These are phyloP conservation scores for Camptogramma bilineatum DNA, from an alignment of 2,888 invertebrate species.

Conservation along the genomic window DNA sequence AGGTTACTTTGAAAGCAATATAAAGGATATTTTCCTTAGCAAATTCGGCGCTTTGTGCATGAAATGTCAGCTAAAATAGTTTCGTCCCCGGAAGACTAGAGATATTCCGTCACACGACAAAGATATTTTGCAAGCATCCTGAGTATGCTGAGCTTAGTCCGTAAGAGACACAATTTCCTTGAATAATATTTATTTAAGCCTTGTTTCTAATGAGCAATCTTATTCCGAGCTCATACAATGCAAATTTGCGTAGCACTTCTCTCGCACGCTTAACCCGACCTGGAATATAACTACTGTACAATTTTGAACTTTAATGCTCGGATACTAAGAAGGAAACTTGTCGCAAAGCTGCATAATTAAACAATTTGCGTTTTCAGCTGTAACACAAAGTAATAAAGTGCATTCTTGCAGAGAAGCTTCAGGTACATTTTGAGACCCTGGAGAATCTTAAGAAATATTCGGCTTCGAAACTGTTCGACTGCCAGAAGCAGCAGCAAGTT, in stretches of 20 bases:
- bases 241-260: slow-evolving; percentile 13
- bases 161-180: slow-evolving; percentile 14
- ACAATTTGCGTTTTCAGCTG: slow-evolving; percentile 15
- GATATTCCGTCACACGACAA: slow-evolving; percentile 32
- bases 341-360: slow-evolving; percentile 22
- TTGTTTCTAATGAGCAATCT: slow-evolving; percentile 8
- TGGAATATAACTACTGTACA: slow-evolving; percentile 14
- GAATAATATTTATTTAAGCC: slow-evolving; percentile 12
- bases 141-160: slow-evolving; percentile 22
- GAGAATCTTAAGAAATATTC: slow-evolving; percentile 82
- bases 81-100: slow-evolving; percentile 27
- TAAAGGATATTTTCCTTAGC: slow-evolving; percentile 20
- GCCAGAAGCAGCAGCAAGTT: slow-evolving; percentile 81
- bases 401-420: slow-evolving; percentile 70
- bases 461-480: slow-evolving; percentile 79
- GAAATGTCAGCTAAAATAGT: slow-evolving; percentile 35
- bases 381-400: slow-evolving; percentile 8
- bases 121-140: slow-evolving; percentile 26
- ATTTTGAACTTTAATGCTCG: slow-evolving; percentile 19
- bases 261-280: slow-evolving; percentile 7
- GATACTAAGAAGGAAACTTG: slow-evolving; percentile 13
- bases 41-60: slow-evolving; percentile 30
- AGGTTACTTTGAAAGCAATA: slow-evolving; percentile 1
- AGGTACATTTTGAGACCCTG: slow-evolving; percentile 80
- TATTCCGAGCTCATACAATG: slow-evolving; percentile 10